These are phyloP conservation scores for Hycleus phaleratus DNA, from an alignment of 1,140 invertebrate species.

Conservation along the genomic window DNA sequence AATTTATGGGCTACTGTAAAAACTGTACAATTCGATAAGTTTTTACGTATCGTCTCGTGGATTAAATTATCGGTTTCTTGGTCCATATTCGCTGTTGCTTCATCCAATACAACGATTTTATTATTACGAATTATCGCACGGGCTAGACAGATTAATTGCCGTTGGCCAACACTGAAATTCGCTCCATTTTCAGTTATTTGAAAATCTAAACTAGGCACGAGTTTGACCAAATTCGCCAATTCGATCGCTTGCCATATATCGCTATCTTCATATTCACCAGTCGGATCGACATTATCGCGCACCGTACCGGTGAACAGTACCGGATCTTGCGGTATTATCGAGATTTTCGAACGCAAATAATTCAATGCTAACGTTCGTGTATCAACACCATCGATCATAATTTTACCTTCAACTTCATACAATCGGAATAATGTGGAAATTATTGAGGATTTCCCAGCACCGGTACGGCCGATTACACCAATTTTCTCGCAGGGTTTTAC, in stretches of 20 bases:
- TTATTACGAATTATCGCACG: constrained; percentile 49
- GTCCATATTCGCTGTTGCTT: constrained; percentile 54
- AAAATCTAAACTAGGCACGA: constrained; percentile 44
- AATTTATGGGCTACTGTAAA: constrained; percentile 74
- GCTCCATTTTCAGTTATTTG: constrained; percentile 54
- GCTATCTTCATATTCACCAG: constrained; percentile 60
- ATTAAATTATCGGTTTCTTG: constrained; percentile 54
- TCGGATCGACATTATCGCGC: constrained; percentile 81
- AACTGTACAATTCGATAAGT: constrained; percentile 58
- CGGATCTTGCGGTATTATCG: constrained; percentile 82
- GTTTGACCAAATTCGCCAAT: constrained; percentile 63
- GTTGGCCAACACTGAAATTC: constrained; percentile 49
- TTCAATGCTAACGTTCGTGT: constrained; percentile 56
- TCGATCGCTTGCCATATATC: constrained; percentile 75
- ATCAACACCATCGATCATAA: constrained; percentile 53
- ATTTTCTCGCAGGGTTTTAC: constrained; percentile 55
- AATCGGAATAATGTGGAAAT: constrained; percentile 63
- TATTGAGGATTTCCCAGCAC: constrained; percentile 77
- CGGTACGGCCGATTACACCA: constrained; percentile 72
- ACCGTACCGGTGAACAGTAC: constrained; percentile 77
- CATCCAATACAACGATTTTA: constrained; percentile 51
- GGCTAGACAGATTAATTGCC: constrained; percentile 55
- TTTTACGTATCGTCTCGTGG: constrained; percentile 51
- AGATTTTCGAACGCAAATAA: constrained; percentile 66
- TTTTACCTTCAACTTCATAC: constrained; percentile 45